These are phyloP conservation scores for Toxostoma redivivum DNA, from an alignment of 2,113 vertebrate species.

Conservation along the genomic window DNA sequence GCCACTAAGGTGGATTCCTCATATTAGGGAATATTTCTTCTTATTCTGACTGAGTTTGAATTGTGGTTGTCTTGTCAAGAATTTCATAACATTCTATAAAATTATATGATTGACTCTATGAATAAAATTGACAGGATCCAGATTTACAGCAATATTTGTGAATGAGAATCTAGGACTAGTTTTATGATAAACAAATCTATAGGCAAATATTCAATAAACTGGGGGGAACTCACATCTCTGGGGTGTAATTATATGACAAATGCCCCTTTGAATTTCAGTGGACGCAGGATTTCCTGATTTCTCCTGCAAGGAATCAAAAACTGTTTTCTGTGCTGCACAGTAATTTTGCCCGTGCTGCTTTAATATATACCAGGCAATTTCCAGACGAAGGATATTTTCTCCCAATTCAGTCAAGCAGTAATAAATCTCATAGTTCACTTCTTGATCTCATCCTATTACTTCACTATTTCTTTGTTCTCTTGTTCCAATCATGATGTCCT, in stretches of 20 bases:
- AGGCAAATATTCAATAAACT: not conserved
- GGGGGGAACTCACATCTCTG: not conserved
- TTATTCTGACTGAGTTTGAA: not conserved
- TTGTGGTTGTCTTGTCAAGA: not conserved
- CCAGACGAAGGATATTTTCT: not conserved
- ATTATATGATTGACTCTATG: not conserved
- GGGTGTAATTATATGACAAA: not conserved
- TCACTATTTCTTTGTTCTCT: not conserved
- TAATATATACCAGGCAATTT: not conserved
- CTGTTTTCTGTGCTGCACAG: not conserved
- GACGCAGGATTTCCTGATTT: not conserved
- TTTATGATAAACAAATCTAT: not conserved
- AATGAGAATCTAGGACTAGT: not conserved
- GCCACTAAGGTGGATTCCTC: not conserved
- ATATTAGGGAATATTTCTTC: not conserved
- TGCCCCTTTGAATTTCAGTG: not conserved
- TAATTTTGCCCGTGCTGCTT: not conserved
- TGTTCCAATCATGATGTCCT: not conserved
- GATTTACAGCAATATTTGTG: not conserved
- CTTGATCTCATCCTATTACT: constrained; percentile 11
- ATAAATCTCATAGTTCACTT: not conserved
- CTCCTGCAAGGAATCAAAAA: not conserved
- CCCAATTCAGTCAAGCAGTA: not conserved
- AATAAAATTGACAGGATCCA: not conserved
- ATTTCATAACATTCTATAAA: not conserved